These are phyloP conservation scores for Nycteola revayana DNA, from an alignment of 2,888 invertebrate genomes.

Conservation along the genomic window DNA sequence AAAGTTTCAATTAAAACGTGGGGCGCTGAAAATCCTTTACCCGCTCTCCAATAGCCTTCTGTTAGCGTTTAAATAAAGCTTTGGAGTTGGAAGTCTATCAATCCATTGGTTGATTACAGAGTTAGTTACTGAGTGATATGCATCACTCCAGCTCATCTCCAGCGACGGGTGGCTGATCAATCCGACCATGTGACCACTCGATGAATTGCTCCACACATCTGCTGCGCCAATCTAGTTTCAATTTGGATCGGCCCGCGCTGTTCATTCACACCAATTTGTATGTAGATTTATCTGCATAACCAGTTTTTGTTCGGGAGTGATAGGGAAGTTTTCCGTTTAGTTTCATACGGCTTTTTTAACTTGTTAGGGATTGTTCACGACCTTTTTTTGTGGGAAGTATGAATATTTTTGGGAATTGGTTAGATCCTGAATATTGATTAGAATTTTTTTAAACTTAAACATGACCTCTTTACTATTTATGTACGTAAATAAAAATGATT, in stretches of 20 bases:
- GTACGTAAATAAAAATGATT: too few relatives aligned
- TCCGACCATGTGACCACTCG: constrained; percentile 27
- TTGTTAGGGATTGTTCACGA: too few relatives aligned
- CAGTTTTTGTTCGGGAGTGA: constrained; percentile 4
- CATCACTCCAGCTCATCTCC: constrained; percentile 31
- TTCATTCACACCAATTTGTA: constrained; percentile 35
- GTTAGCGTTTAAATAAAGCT: too few relatives aligned
- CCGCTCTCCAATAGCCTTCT: too few relatives aligned
- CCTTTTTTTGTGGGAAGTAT: too few relatives aligned
- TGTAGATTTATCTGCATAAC: constrained; percentile 35
- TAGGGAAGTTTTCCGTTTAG: background rate
- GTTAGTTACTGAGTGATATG: constrained; percentile 41
- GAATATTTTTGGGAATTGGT: too few relatives aligned
- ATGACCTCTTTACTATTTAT: too few relatives aligned
- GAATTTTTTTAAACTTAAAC: too few relatives aligned
- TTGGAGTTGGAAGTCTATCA: background rate
- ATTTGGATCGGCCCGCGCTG: constrained; percentile 33
- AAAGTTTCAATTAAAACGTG: too few relatives aligned
- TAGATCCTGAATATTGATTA: too few relatives aligned
- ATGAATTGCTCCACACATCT: constrained; percentile 41
- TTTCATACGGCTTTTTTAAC: too few relatives aligned
- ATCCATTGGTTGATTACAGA: constrained; percentile 12
- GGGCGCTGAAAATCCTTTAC: too few relatives aligned
- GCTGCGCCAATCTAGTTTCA: constrained; percentile 44
- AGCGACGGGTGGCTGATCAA: background rate